A percentile compares a stretch with the other conserved stretches of the same genome.
These are phyloP conservation scores for Lumbricus terrestris DNA, from an alignment of 2,888 invertebrate species.

Conservation along the genomic window DNA sequence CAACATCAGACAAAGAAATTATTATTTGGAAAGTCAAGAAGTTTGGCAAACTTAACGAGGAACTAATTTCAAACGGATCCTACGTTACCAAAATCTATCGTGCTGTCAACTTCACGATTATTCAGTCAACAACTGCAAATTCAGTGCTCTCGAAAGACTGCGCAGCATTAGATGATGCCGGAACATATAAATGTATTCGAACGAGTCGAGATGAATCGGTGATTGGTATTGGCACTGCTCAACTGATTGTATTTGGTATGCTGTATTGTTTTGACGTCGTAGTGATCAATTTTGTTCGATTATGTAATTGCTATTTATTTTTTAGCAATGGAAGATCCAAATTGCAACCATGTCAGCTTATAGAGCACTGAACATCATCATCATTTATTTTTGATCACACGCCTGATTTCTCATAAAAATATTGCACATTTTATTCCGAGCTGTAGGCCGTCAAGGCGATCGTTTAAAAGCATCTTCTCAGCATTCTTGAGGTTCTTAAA, in stretches of 20 bases:
- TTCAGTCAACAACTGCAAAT: not conserved
- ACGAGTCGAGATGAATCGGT: not conserved
- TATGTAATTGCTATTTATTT: too few species aligned
- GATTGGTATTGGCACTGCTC: not conserved
- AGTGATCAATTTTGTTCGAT: too few species aligned
- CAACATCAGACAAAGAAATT: not conserved
- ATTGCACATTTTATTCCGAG: too few species aligned
- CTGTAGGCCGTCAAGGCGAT: too few species aligned
- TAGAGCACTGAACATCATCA: too few species aligned
- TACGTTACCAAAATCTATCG: not conserved
- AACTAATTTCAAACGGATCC: not conserved
- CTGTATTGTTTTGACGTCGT: not conserved
- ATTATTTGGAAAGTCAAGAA: not conserved
- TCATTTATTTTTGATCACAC: too few species aligned
- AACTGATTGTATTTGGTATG: not conserved
- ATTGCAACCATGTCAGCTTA: too few species aligned
- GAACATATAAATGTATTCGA: slow-evolving; percentile 3
- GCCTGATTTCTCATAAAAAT: too few species aligned
- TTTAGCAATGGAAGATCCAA: too few species aligned
- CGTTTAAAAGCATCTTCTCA: too few species aligned
- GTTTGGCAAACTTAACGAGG: not conserved
- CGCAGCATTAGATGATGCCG: not conserved
- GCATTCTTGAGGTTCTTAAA: too few species aligned
- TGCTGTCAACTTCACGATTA: not conserved
- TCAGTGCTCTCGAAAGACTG: not conserved